Evolutionary conservation across 1,140 invertebrate genomes (phyloP), one percentile per base, ranked within the genome.

Genomic region (Neodiprion lecontei): DNA sequence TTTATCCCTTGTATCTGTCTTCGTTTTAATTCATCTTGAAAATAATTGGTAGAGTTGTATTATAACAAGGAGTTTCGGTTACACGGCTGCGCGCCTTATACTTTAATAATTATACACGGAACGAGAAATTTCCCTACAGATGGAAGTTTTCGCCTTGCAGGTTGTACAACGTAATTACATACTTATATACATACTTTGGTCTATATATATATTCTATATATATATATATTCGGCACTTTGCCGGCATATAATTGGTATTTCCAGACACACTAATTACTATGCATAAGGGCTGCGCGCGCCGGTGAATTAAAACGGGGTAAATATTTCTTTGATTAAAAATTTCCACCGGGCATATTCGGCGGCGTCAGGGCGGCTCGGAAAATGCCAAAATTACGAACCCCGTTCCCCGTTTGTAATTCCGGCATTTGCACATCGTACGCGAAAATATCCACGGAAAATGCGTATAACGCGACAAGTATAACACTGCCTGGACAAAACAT

Each of bases 51-150:
- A 40, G 28, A 3, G 2, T 40, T 40, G 2, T 40, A 5, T 40
- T 40, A 40, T 40, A 40, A 40, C 1, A 40, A 5, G 28, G 28
- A 40, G 28, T 40, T 40, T 40, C 28, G 28, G 28, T 40, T 40
- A 40, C 28, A 40, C 28, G 28, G 28, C 28, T 40, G 28, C 5
- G 28, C 28, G 28, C 28, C 28, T 40, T 40, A 40, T 40, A 75
- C 75, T 23, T 72, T 70, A 83, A 81, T 88, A 87, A 88, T 88
- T 88, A 87, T 87, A 87, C 86, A 61, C 53, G 53, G 53, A 61
- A 61, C n/a, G 53, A 61, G 53, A 61, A 88, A 88, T 88, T 88
- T 88, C 84, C 86, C 80, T 88, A 87, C 84, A 88, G 86, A 88
- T 88, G 84, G 80, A 88, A 84, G 87, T 87, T 87, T 88, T 86